Percentiles rank a stretch among this genome's conserved stretches.
These are phyloP conservation scores for Drosophila melanogaster DNA, from an alignment of 1,140 invertebrate species.

Conservation along the genomic window Release_6_plus_ISO1_MT NC_004354.4:22877501-22878000, in stretches of 20 bases:
- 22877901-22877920: slow-evolving; percentile 92
- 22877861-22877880: slow-evolving; percentile 92
- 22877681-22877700: slow-evolving; percentile 96
- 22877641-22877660: slow-evolving; percentile 90
- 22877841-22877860: slow-evolving; percentile 91
- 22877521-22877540: slow-evolving; percentile 92
- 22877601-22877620: slow-evolving; percentile 93
- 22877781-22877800: slow-evolving; percentile 92
- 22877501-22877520: slow-evolving; percentile 92
- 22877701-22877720: slow-evolving; percentile 92
- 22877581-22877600: slow-evolving; percentile 90
- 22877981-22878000: slow-evolving; percentile 91
- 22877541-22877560: slow-evolving; percentile 94
- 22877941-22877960: slow-evolving; percentile 89
- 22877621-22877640: slow-evolving; percentile 92
- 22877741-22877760: slow-evolving; percentile 92
- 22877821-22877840: slow-evolving; percentile 96
- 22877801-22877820: slow-evolving; percentile 90
- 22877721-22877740: slow-evolving; percentile 90
- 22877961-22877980: slow-evolving; percentile 93
- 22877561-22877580: slow-evolving; percentile 89
- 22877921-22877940: slow-evolving; percentile 92
- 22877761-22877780: slow-evolving; percentile 93
- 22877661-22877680: slow-evolving; percentile 90
- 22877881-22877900: slow-evolving; percentile 94